Base-by-base conservation (phyloP, 2,113 vertebrate genomes). In the Diglossa brunneiventris region DNA sequence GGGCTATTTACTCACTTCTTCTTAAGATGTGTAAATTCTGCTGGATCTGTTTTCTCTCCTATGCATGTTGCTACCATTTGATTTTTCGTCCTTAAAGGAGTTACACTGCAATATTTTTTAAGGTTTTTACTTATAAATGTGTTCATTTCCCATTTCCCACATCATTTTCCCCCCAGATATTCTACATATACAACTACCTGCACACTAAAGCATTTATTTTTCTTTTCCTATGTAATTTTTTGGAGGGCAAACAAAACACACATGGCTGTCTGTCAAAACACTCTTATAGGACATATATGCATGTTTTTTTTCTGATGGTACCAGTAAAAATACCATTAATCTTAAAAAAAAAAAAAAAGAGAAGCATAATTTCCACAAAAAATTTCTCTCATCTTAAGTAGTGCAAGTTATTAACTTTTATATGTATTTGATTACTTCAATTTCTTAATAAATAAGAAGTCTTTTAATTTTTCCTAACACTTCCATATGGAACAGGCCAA, bases 181-280 rank as follows among this genome's bases (percentile, higher is more conserved):
- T 64, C 20, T 69, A 31, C 0, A 0, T 23, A 23, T 56, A 50
- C 15, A 61, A 31, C 30, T 42, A 13, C 16, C 33, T 82, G 24
- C 19, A 47, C 18, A 20, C 0, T 33, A 7, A 66, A 64, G 22
- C 28, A 9, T 35, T 58, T 41, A 18, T 55, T 90, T 83, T 77
- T 55, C n/a, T 77, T 90, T 90, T 88, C 35, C 24, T 39, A 5
- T 16, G 10, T 15, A 87, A 63, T 50, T 33, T 33, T n/a, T 80
- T 11, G 1, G 19, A 77, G 6, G 4, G 3, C 4, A 0, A 72
- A 68, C 1, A 89, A 90, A 87, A 23, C 14, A 37, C 7, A 7
- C 28, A 39, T 30, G 11, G 7, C 2, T n/a, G 15, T 24, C 33
- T 56, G 19, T 77, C 35, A n/a, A 80, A 80, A 44, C 6, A 27